Percentiles rank a stretch among this genome's conserved stretches.
These are phyloP conservation scores for Mus spicilegus DNA, from an alignment of 2,113 vertebrate genomes.

Conservation along the genomic window DNA sequence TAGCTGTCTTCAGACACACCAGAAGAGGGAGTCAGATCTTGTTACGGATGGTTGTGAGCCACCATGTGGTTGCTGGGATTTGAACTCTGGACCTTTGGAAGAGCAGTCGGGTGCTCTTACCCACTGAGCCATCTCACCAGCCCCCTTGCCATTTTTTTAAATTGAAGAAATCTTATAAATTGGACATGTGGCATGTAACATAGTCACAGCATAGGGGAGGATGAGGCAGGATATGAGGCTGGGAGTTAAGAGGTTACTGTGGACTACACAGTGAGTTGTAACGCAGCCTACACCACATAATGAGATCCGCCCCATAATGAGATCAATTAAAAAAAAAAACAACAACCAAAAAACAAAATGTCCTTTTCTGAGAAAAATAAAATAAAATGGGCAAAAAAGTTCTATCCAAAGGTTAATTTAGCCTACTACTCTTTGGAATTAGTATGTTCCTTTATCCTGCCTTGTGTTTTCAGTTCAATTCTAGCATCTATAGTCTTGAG, in stretches of 20 bases:
- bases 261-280: neutral
- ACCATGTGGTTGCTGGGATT: too few species aligned
- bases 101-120: too few species aligned
- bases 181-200: neutral
- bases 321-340: neutral
- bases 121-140: too few species aligned
- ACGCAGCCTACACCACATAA: neutral
- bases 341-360: neutral
- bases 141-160: neutral
- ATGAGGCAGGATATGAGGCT: too few species aligned
- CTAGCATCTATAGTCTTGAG: neutral
- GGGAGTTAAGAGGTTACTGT: neutral
- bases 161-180: neutral
- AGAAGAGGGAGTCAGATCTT: too few species aligned
- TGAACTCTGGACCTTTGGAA: too few species aligned
- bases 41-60: too few species aligned
- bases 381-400: neutral
- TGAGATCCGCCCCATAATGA: neutral
- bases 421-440: neutral
- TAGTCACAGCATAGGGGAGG: neutral
- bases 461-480: neutral
- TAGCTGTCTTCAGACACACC: too few species aligned
- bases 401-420: neutral
- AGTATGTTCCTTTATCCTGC: neutral
- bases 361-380: neutral